Percentiles rank a stretch among this genome's conserved stretches.
phyloP scores from a whole-genome alignment of 1,140 invertebrate genomes.

The Megalonaias nervosa region DNA sequence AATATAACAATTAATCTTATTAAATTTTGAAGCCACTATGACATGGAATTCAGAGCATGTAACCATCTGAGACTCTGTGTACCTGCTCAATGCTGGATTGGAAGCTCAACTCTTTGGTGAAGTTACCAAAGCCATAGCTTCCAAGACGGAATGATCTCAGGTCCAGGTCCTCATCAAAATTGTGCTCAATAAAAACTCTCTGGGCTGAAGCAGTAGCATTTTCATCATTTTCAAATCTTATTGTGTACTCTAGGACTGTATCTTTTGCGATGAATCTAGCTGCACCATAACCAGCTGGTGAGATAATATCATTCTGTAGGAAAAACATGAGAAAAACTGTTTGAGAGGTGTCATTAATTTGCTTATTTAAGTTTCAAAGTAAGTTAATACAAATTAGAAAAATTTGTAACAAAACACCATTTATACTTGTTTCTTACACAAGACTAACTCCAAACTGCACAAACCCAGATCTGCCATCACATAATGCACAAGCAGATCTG shows the following conservation, averaged over 20 bases:
- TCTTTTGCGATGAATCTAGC: conserved; percentile 27
- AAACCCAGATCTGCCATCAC: too few relatives aligned
- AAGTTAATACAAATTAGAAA: too few relatives aligned
- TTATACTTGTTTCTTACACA: too few relatives aligned
- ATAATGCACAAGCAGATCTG: too few relatives aligned
- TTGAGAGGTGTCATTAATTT: too few relatives aligned
- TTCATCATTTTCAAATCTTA: conserved; percentile 33
- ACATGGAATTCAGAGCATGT: neutral
- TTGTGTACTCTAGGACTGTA: conserved; percentile 16
- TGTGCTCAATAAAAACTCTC: conserved; percentile 21
- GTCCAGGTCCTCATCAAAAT: conserved; percentile 16
- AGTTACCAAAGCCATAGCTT: conserved; percentile 24
- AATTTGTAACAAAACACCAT: too few relatives aligned
- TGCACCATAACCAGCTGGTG: conserved; percentile 28
- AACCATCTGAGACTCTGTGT: neutral
- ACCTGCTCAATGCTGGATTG: conserved; percentile 11
- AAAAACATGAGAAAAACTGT: neutral
- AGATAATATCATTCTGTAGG: conserved; percentile 32
- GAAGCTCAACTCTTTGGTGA: neutral
- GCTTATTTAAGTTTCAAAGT: too few relatives aligned
- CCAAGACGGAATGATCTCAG: conserved; percentile 15
- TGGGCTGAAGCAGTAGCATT: conserved; percentile 38
- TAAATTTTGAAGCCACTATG: too few relatives aligned
- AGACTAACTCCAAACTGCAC: too few relatives aligned
- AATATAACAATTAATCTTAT: too few relatives aligned